Evolutionary conservation across 2,888 invertebrate genomes (phyloP).

Genomic region (Conus canariensis): DNA sequence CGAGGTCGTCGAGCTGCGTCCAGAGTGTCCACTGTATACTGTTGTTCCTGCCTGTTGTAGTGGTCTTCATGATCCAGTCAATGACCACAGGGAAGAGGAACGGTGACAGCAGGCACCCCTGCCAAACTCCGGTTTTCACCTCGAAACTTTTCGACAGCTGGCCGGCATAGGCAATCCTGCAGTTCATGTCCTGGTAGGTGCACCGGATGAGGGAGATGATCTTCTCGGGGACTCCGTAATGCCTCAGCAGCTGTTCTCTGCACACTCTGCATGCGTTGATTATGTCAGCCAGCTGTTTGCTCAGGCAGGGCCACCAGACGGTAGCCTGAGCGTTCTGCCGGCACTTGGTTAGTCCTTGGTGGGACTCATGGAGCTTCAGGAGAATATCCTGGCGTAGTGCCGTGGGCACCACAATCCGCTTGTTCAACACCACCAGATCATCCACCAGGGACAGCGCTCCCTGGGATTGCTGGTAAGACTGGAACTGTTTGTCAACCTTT

Average conservation of each 20-base stretch:
- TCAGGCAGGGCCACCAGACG: constrained; percentile 28
- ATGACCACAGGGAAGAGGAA: too few species aligned
- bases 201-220: too few species aligned
- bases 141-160: too few species aligned
- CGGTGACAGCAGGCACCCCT: too few species aligned
- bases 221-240: too few species aligned
- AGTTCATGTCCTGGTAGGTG: too few species aligned
- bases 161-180: too few species aligned
- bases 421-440: not conserved
- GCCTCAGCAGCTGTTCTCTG: not conserved
- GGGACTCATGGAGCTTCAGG: constrained; percentile 19
- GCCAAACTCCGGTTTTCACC: too few species aligned
- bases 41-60: too few species aligned
- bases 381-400: not conserved
- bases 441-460: constrained; percentile 27
- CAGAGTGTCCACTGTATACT: too few species aligned
- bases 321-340: not conserved
- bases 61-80: too few species aligned
- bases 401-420: constrained; percentile 4
- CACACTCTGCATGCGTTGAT: constrained; percentile 21
- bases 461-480: constrained; percentile 14
- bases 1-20: too few species aligned
- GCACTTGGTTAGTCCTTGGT: constrained; percentile 35
- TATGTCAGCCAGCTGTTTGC: not conserved
- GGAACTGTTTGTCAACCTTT: not conserved